Percentiles rank a stretch among this genome's conserved stretches.
phyloP scores from a whole-genome alignment of 2,113 vertebrate species.

The Brachyhypopomus gauderio region DNA sequence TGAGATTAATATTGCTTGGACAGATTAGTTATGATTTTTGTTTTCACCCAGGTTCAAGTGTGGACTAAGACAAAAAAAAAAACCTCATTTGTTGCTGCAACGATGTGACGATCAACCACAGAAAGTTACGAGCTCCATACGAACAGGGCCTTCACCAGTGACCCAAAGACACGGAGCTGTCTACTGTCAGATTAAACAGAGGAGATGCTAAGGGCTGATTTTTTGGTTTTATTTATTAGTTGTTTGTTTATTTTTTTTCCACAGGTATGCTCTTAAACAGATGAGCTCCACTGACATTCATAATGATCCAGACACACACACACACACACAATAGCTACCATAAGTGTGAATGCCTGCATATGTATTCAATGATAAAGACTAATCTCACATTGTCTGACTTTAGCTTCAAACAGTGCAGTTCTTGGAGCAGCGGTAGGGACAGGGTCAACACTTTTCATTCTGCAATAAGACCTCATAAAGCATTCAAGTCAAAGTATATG shows the following conservation, averaged over 20 bases:
- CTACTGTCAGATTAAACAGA: conserved; percentile 34
- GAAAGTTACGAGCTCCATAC: conserved; percentile 14
- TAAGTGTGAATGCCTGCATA: conserved; percentile 18
- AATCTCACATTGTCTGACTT: conserved; percentile 17
- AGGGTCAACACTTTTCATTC: conserved; percentile 21
- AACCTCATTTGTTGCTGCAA: conserved; percentile 32
- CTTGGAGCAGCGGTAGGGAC: conserved; percentile 13
- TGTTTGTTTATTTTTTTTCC: conserved; percentile 45
- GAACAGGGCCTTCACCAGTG: conserved; percentile 55
- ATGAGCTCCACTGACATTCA: conserved; percentile 45
- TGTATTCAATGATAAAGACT: conserved; percentile 17
- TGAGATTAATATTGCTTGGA: conserved; percentile 45
- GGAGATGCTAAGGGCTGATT: conserved; percentile 74
- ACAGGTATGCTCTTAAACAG: conserved; percentile 48
- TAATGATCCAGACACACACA: conserved; percentile 43
- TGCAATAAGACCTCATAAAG: conserved; percentile 28
- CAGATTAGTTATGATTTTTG: conserved; percentile 19
- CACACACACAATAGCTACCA: conserved; percentile 23
- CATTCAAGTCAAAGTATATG: not conserved
- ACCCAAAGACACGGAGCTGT: conserved; percentile 33
- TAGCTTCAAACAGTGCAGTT: conserved; percentile 1
- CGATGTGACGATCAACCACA: conserved; percentile 1
- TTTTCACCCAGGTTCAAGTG: conserved; percentile 17
- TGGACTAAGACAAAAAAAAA: conserved; percentile 1
- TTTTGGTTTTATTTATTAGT: conserved; percentile 59